These are phyloP conservation scores for Baccha elongata DNA, from an alignment of 2,888 invertebrate species.

Conservation along the genomic window DNA sequence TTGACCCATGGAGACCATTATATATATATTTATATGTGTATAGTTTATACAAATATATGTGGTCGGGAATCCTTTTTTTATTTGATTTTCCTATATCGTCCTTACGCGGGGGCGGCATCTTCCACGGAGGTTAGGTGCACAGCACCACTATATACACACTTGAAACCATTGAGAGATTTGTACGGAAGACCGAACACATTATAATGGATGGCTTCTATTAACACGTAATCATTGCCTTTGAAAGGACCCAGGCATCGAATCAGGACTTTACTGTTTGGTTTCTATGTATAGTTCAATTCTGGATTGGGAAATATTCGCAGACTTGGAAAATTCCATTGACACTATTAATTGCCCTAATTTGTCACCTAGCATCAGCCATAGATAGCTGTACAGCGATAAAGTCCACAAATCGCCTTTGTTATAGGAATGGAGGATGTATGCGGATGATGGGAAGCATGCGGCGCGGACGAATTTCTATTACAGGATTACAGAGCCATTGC, in stretches of 20 bases:
- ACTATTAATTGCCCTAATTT: slow-evolving; percentile 70
- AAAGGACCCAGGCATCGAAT: slow-evolving; percentile 7
- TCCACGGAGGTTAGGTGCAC: neutral
- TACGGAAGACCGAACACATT: slow-evolving; percentile 27
- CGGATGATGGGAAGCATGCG: neutral
- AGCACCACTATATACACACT: slow-evolving; percentile 7
- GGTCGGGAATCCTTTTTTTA: slow-evolving; percentile 31
- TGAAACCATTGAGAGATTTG: neutral
- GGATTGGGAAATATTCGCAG: slow-evolving; percentile 45
- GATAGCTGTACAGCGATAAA: slow-evolving; percentile 57
- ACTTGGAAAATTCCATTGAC: slow-evolving; percentile 68
- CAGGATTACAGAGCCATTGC: slow-evolving; percentile 60
- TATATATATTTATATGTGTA: neutral
- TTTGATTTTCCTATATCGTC: slow-evolving; percentile 12
- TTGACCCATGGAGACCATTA: slow-evolving; percentile 34
- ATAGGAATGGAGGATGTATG: neutral
- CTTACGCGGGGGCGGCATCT: neutral
- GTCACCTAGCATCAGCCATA: slow-evolving; percentile 65
- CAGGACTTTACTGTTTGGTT: neutral
- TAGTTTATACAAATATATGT: neutral
- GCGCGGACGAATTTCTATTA: slow-evolving; percentile 58
- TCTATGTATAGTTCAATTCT: neutral
- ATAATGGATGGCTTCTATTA: slow-evolving; percentile 63
- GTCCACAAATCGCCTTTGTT: slow-evolving; percentile 61
- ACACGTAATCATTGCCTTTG: slow-evolving; percentile 60